Evolutionary conservation across 2,888 invertebrate genomes (phyloP).

Genomic region (Cancer borealis): DNA sequence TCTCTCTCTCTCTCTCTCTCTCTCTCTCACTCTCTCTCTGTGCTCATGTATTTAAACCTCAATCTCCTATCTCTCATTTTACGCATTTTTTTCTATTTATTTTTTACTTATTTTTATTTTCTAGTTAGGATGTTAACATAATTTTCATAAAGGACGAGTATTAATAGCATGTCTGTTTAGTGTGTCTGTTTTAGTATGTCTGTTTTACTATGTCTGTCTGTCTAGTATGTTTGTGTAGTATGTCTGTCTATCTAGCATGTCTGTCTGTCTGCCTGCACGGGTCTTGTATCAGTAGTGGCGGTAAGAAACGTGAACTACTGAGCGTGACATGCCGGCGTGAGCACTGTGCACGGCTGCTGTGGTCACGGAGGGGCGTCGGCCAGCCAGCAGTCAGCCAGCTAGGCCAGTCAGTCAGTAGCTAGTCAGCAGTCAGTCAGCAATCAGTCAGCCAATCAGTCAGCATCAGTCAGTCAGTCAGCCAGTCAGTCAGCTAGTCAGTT

Average conservation of each 20-base stretch:
- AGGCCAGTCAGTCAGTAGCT: no score
- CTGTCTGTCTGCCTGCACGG: neutral
- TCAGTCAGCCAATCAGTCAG: no score
- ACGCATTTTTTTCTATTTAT: neutral
- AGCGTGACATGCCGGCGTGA: slow-evolving; percentile 15
- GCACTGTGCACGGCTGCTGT: slow-evolving; percentile 32
- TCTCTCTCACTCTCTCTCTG: slow-evolving; percentile 26
- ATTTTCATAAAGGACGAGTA: neutral
- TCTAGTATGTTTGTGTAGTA: neutral
- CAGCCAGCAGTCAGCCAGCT: neutral
- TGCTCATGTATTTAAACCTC: neutral
- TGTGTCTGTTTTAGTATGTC: no score
- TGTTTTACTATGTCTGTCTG: neutral
- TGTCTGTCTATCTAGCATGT: neutral
- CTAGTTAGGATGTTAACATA: neutral
- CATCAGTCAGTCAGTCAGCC: no score
- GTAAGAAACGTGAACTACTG: neutral
- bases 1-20: slow-evolving; percentile 31
- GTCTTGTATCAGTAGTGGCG: neutral
- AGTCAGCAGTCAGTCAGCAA: no score
- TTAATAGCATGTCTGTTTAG: neutral
- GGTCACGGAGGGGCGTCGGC: neutral
- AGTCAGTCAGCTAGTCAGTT: neutral
- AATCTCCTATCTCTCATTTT: neutral
- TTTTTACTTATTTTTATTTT: neutral